Evolutionary conservation across 2,113 vertebrate genomes (phyloP), one percentile per base, ranked within the genome.

Genomic region (Tachuris rubrigastra): DNA sequence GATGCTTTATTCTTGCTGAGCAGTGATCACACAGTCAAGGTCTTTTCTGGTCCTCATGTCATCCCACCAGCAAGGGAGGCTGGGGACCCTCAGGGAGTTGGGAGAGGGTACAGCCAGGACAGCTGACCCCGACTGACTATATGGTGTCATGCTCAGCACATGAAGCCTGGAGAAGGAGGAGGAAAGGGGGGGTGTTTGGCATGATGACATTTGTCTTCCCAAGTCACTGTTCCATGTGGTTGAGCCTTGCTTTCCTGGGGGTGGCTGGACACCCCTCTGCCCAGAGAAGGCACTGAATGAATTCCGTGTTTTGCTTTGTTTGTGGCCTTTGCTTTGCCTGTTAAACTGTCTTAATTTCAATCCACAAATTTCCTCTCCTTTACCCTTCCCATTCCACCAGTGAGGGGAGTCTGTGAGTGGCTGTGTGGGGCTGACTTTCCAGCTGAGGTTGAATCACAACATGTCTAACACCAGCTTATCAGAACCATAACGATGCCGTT

Each of bases 401-500:
- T 22, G 37, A 59, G 17, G 35, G 49, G 18, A 37, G 50, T 30
- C n/a, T 14, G 14, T 47, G 41, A 49, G n/a, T 33, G 59, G 8
- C 52, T 58, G 42, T 62, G 59, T 75, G 60, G 69, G 22, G n/a
- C 49, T 65, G 59, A 85, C 50, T 28, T 49, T 11, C n/a, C 60
- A 56, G 24, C 60, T 85, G 62, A 17, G 44, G 17, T 68, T 59
- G 50, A 68, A 59, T 53, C 53, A 42, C 35, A 41, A 23, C 24
- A 56, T 23, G 10, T 82, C 75, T 77, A 89, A 80, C 72, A 8
- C 65, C 76, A 91, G 62, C 78, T 97, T 97, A 97, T 97, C 97
- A 55, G 92, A 97, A 92, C 91, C 60, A 28, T 94, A 93, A 96
- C 88, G 91, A 84, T 81, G 94, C 91, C 93, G 91, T 60, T 68